Base-by-base conservation (phyloP, 2,888 invertebrate species). In the Bellardia bayeri region DNA sequence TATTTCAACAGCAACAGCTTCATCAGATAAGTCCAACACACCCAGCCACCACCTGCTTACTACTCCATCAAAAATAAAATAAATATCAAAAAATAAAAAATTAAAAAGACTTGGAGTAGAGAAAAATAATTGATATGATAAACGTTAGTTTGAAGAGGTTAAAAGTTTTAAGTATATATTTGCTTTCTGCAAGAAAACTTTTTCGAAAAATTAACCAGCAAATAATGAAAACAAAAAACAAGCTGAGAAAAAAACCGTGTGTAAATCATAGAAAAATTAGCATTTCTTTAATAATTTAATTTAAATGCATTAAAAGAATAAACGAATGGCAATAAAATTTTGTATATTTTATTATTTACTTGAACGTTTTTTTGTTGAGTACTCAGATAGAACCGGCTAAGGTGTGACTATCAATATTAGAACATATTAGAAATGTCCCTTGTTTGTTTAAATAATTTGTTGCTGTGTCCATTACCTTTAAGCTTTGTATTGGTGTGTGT, bases 111-210 rank as follows among this genome's bases (percentile, higher is more conserved):
- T 33, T 49, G 5, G n/a, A 40, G 76, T 37, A 75, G 58, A n/a
- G 68, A 76, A 79, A 81, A 82, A 86, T 79, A 82, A 86, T 75
- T 86, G 79, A 86, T 80, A 80, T 83, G 83, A 86, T 86, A 86
- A 86, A 83, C 79, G 82, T 79, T 83, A 80, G 75, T 86, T 86
- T 86, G 79, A 83, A 80, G 64, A 83, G 83, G 79, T 83, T 80
- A 66, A 86, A 83, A 86, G 42, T 83, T 86, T 83, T 68, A 51
- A 69, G 82, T 69, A 75, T 69, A 86, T 74, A 82, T 86, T 82
- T 86, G 74, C 45, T 68, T 86, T 86, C 0, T 79, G n/a, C 72
- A 54, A 42, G 74, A 82, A 79, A 82, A 82, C 33, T 78, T 78
- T 79, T 63, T 16, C 30, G 11, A 82, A 82, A 66, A 82, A 79